Evolutionary conservation across 2,113 vertebrate genomes (phyloP), one percentile per base, ranked within the genome.

Genomic region (Puma concolor): DNA sequence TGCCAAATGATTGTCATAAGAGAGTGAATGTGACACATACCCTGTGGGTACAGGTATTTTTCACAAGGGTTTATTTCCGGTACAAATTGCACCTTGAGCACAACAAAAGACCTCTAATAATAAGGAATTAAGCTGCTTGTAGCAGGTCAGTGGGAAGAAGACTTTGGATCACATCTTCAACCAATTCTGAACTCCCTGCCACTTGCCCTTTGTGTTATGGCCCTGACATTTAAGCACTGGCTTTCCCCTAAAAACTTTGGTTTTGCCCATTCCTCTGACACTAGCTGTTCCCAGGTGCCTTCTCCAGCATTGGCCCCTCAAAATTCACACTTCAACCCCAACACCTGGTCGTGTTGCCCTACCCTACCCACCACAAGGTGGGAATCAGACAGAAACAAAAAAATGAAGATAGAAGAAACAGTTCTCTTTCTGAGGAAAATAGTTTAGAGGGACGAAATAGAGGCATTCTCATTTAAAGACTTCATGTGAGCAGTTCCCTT

Each of bases 121-220:
- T 15, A 36, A 15, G 4, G 19, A 79, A 19, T 86, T 89, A 29
- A 66, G 31, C 41, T 50, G 8, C 17, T 76, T 44, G n/a, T 66
- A 36, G 41, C n/a, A 95, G 31, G 15, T 71, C 57, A 82, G 5
- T 17, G 50, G 10, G 16, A 74, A 17, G 89, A 95, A 57, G 23
- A 63, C 27, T 87, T 87, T 89, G 60, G 29, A 36, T 64, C n/a
- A 67, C 19, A 74, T 91, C 33, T 96, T 94, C 12, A 82, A 3
- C 29, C 38, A 96, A 25, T 16, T 84, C n/a, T 95, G 64, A 95
- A 95, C 25, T 82, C 41, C 88, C 50, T 96, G 31, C 44, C 29
- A 74, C 17, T 54, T 50, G 10, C 71, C 48, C 6, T 25, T 87
- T 36, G 14, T 57, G 29, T 1, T 31, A 81, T 92, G 66, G 19